phyloP scores from a whole-genome alignment of 2,113 vertebrate genomes.

The Rhabdomys dilectus region DNA sequence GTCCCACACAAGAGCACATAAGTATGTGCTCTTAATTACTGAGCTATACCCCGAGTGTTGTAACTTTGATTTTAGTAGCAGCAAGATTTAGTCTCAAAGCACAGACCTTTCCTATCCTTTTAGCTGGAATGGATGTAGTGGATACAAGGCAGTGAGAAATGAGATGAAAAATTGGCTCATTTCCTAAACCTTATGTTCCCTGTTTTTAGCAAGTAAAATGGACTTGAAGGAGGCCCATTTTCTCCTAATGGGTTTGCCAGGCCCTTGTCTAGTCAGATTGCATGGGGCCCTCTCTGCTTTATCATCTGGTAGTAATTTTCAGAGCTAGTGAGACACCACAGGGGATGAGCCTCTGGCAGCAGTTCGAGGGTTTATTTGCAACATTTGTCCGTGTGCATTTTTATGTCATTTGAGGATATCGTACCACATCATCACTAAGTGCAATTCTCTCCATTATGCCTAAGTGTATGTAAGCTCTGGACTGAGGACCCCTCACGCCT shows the following conservation, averaged over 20 bases:
- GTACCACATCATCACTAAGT: not conserved
- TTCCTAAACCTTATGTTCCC: not conserved
- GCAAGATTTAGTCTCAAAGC: conserved; percentile 4
- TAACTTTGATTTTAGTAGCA: not conserved
- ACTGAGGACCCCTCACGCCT: not conserved
- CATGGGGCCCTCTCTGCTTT: not conserved
- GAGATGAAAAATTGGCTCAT: conserved; percentile 43
- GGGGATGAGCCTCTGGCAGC: conserved; percentile 62
- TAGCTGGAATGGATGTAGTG: not conserved
- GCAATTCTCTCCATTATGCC: not conserved
- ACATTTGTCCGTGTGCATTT: conserved; percentile 46
- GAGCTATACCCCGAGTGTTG: too few relatives aligned
- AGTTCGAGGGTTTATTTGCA: not conserved
- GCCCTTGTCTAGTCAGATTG: conserved; percentile 28
- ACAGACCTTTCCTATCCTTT: not conserved
- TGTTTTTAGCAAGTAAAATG: conserved; percentile 54
- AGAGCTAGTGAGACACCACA: not conserved
- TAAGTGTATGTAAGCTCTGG: not conserved
- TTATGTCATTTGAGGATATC: not conserved
- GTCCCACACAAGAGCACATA: not conserved
- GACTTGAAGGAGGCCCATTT: conserved; percentile 50
- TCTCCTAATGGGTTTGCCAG: conserved; percentile 53
- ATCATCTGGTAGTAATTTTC: conserved; percentile 69
- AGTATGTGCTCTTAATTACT: not conserved
- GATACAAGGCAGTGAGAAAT: conserved; percentile 58